A percentile compares a stretch with the other conserved stretches of the same genome.
phyloP scores from a whole-genome alignment of 2,113 vertebrate genomes.

The Thymallus thymallus region DNA sequence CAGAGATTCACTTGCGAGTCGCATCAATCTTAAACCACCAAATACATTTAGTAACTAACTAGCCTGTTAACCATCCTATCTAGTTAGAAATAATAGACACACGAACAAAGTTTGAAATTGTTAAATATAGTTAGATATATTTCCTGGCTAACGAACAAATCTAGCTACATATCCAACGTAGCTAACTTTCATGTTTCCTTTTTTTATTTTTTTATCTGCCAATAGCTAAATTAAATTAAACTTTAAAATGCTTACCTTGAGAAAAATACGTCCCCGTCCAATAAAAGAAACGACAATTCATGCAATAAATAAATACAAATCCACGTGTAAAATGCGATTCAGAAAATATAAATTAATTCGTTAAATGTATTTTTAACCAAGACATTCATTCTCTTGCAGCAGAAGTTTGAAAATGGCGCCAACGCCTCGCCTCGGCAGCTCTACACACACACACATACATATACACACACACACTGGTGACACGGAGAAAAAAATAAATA shows the following conservation, averaged over 20 bases:
- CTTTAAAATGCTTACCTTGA: slow-evolving; percentile 53
- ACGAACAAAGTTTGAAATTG: too few species aligned
- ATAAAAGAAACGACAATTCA: slow-evolving; percentile 3
- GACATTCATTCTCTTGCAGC: slow-evolving; percentile 57
- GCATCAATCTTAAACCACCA: too few species aligned
- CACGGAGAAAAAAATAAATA: slow-evolving; percentile 59
- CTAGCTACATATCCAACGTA: background rate
- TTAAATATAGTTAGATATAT: too few species aligned
- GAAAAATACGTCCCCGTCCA: slow-evolving; percentile 21
- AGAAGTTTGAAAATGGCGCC: slow-evolving; percentile 74
- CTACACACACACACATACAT: slow-evolving; percentile 41
- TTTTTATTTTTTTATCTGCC: too few species aligned
- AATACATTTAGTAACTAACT: too few species aligned
- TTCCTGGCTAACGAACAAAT: background rate
- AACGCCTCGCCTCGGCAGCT: slow-evolving; percentile 42
- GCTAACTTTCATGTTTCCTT: too few species aligned
- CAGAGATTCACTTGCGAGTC: too few species aligned
- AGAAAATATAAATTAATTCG: slow-evolving; percentile 27
- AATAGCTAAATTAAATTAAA: too few species aligned
- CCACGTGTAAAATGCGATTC: slow-evolving; percentile 19
- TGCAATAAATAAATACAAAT: slow-evolving; percentile 20
- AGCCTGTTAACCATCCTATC: too few species aligned
- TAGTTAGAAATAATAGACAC: background rate
- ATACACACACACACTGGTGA: slow-evolving; percentile 48
- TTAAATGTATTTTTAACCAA: slow-evolving; percentile 50